These are phyloP conservation scores for Malurus cyaneus DNA, from an alignment of 2,113 vertebrate species.

Conservation along the genomic window DNA sequence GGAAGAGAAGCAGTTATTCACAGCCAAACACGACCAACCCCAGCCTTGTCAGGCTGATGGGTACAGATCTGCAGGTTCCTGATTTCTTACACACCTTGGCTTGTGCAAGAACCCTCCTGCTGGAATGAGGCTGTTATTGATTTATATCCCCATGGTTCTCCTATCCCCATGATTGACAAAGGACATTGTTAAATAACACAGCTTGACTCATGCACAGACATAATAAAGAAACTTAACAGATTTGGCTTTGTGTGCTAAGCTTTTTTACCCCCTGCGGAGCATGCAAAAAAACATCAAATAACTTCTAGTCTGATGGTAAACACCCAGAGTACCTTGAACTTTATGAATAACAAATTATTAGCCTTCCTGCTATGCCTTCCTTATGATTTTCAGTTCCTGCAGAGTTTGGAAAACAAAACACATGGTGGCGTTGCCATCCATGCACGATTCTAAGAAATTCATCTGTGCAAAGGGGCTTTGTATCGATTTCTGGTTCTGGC, in stretches of 20 bases:
- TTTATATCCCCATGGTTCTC: slow-evolving; percentile 42
- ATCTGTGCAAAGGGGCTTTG: background rate
- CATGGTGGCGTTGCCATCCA: background rate
- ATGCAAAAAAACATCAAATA: background rate
- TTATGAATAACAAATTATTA: background rate
- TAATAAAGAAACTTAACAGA: background rate
- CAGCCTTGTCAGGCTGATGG: background rate
- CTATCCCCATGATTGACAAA: slow-evolving; percentile 23
- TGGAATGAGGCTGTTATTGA: slow-evolving; percentile 13
- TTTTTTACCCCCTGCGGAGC: background rate
- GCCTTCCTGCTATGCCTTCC: background rate
- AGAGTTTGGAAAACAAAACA: background rate
- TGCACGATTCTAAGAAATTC: background rate
- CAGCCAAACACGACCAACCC: background rate
- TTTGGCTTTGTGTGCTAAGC: background rate
- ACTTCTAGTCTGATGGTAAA: background rate
- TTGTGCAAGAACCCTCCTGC: background rate
- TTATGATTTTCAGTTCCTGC: background rate
- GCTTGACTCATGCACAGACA: background rate
- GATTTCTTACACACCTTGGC: background rate
- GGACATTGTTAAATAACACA: background rate
- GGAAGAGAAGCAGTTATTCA: background rate
- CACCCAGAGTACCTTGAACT: background rate
- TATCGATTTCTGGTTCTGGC: background rate
- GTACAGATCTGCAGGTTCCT: background rate